Base-by-base conservation (phyloP, 2,113 vertebrate genomes). In the Crypturellus undulatus region DNA sequence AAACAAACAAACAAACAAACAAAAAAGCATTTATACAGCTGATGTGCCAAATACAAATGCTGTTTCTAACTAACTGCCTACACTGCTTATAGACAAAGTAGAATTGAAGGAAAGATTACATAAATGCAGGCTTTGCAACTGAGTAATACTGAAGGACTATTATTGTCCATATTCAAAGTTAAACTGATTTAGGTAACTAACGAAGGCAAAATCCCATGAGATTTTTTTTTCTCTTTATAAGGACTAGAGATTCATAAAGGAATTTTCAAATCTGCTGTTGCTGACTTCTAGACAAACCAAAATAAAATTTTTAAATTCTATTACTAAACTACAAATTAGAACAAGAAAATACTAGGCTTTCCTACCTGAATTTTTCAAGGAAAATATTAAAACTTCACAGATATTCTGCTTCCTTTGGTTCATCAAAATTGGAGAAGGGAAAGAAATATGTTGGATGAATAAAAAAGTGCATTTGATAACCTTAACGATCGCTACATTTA, bases 1-100 rank as follows among this genome's bases (percentile, higher is more conserved):
- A 42, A 21, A 0, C 9, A 12, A 58, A 11, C 51, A 5, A 0
- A 11, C 10, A 58, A 11, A 56, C 4, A 10, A 6, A n/a, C n/a
- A n/a, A n/a, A n/a, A n/a, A n/a, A 32, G 9, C 4, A 32, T 32
- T 78, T 65, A 25, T 15, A 45, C n/a, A 63, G 77, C 73, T 43
- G 45, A 20, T 2, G 4, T 15, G 34, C 34, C 42, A 22, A 42
- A 42, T 70, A 47, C 28, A 54, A 75, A 63, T 3, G n/a, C 69
- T 59, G 40, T 15, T 40, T 7, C 25, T 11, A 10, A 64, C 42
- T 17, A 47, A 16, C 68, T 25, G 54, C 40, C 68, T 69, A 19
- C 24, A 64, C 38, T 64, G 38, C 36, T 22, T 40, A 64, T 47
- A 34, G 13, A 10, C 34, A 45, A 40, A 3, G 0, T 0, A 22